Percentiles rank a stretch among this genome's conserved stretches.
Conservation (phyloP, 2,888 invertebrate species). For the Acleris literana region DNA sequence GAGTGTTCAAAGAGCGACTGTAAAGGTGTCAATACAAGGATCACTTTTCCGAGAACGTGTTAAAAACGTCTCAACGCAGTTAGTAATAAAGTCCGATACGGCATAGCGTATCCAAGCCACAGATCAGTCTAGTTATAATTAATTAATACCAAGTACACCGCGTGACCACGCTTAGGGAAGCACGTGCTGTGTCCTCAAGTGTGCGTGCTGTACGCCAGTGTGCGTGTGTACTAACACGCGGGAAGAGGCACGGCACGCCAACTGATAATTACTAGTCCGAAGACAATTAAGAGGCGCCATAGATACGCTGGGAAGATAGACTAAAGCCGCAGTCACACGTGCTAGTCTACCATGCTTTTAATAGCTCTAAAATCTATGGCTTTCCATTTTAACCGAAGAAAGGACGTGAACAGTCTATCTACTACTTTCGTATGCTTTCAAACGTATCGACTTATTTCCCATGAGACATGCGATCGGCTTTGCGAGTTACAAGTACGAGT, state of each 20-base stretch:
- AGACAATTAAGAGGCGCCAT: conserved; percentile 81
- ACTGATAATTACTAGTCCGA: conserved; percentile 78
- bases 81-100: neutral
- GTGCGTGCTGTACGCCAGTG: conserved; percentile 40
- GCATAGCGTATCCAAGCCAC: neutral
- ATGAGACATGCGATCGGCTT: no score
- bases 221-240: conserved; percentile 60
- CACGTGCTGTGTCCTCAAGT: conserved; percentile 53
- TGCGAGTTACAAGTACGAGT: no score
- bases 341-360: no score
- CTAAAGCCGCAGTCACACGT: conserved; percentile 29
- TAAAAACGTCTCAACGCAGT: neutral
- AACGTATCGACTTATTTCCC: no score
- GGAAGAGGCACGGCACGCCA: conserved; percentile 67
- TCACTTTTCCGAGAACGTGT: neutral
- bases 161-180: conserved; percentile 50
- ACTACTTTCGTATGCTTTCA: no score
- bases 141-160: conserved; percentile 37
- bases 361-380: no score
- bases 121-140: conserved; percentile 25
- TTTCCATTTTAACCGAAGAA: no score
- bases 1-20: no score
- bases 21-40: neutral
- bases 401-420: no score
- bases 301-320: conserved; percentile 69